Conservation (phyloP, 2,113 vertebrate genomes). For the Tyrannus savana region DNA sequence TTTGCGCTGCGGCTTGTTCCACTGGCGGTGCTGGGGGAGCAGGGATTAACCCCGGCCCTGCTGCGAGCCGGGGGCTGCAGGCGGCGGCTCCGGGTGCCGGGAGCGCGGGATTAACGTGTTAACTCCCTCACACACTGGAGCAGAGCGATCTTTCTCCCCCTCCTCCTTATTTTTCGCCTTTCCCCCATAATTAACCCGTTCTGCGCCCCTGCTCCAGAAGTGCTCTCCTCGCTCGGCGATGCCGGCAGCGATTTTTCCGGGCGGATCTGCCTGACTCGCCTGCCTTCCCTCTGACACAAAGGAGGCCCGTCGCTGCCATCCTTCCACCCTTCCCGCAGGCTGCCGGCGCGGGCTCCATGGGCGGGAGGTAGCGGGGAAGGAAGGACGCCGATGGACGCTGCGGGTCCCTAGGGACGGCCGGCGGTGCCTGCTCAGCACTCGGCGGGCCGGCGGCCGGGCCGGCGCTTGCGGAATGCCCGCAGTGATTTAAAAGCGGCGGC, state of each 20-base stretch:
- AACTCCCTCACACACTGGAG: neutral
- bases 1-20: neutral
- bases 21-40: neutral
- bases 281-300: neutral
- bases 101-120: constrained; percentile 5
- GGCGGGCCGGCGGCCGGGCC: constrained; percentile 49
- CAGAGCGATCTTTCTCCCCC: neutral
- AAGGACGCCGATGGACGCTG: neutral
- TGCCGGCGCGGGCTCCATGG: neutral
- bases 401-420: neutral
- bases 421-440: constrained; percentile 19
- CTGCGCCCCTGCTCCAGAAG: neutral
- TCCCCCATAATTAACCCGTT: neutral
- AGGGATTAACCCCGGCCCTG: constrained; percentile 14
- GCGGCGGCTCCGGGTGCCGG: neutral
- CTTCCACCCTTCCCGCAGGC: neutral
- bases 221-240: neutral
- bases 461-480: constrained; percentile 61
- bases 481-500: constrained; percentile 30
- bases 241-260: neutral
- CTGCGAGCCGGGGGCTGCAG: neutral
- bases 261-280: neutral
- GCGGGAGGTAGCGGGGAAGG: neutral
- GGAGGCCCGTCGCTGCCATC: neutral
- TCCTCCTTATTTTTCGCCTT: neutral